A percentile compares a stretch with the other conserved stretches of the same genome.
Conservation (phyloP, 1,140 invertebrate genomes). For the Anastatus disparis region DNA sequence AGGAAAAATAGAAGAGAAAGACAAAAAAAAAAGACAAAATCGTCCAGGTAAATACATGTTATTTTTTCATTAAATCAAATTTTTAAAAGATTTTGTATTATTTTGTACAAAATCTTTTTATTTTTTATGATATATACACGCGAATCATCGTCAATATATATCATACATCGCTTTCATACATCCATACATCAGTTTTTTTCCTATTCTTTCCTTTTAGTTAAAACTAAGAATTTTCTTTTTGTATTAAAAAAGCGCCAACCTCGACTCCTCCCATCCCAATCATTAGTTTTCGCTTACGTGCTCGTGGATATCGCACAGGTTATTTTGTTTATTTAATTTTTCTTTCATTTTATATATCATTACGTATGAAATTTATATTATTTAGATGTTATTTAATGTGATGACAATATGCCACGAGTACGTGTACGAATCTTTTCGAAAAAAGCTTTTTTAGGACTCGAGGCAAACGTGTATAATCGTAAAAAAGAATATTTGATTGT, state of each 20-base stretch:
- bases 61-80: background rate
- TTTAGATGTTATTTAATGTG: no score
- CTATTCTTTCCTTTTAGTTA: background rate
- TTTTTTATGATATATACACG: background rate
- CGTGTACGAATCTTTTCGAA: conserved; percentile 8
- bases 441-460: conserved; percentile 18
- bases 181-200: background rate
- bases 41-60: conserved; percentile 25
- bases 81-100: background rate
- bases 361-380: no score
- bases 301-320: background rate
- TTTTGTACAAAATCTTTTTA: no score
- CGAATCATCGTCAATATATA: background rate
- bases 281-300: conserved; percentile 1
- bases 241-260: conserved; percentile 19
- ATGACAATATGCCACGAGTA: conserved; percentile 4
- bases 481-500: conserved; percentile 17
- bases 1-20: conserved; percentile 43
- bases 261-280: conserved; percentile 19
- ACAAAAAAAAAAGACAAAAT: conserved; percentile 41
- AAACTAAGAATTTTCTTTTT: background rate
- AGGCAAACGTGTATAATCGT: conserved; percentile 9
- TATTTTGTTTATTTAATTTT: background rate
- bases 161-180: background rate
- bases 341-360: background rate